Conservation (phyloP, 1,140 invertebrate genomes). For the Drosophila pachea region DNA sequence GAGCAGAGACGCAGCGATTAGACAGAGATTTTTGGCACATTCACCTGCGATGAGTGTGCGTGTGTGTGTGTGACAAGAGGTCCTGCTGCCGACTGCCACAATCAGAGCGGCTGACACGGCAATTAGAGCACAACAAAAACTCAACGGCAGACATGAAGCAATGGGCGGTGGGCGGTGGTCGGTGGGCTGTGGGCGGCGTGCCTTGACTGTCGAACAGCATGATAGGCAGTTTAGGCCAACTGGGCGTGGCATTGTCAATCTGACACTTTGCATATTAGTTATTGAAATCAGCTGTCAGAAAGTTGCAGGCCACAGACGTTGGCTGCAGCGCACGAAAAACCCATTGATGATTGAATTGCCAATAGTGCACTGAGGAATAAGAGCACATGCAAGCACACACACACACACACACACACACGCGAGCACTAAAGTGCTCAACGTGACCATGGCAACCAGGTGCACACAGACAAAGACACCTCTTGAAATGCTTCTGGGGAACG, state of each 20-base stretch:
- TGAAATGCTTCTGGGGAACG: slow-evolving; percentile 65
- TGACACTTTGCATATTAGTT: slow-evolving; percentile 73
- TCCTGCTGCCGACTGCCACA: slow-evolving; percentile 39
- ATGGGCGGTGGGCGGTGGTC: not conserved
- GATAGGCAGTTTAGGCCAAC: slow-evolving; percentile 2
- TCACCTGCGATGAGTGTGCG: no score
- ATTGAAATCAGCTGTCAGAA: slow-evolving; percentile 76
- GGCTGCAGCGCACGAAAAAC: slow-evolving; percentile 53
- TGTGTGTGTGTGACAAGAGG: slow-evolving; percentile 37
- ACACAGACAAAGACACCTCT: slow-evolving; percentile 41
- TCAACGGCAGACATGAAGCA: not conserved
- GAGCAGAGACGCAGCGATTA: slow-evolving; percentile 35
- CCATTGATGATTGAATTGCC: slow-evolving; percentile 62
- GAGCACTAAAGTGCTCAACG: slow-evolving; percentile 57
- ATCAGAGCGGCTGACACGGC: slow-evolving; percentile 68
- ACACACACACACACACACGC: slow-evolving; percentile 14
- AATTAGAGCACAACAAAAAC: slow-evolving; percentile 68
- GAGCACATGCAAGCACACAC: slow-evolving; percentile 15
- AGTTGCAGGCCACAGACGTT: slow-evolving; percentile 58
- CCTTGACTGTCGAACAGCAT: no score
- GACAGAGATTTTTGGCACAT: slow-evolving; percentile 20
- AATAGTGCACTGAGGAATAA: slow-evolving; percentile 46
- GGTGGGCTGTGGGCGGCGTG: not conserved
- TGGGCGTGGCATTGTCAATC: slow-evolving; percentile 37
- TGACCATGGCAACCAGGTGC: slow-evolving; percentile 67